These are phyloP conservation scores for Ophion slaviceki DNA, from an alignment of 2,888 invertebrate species.

Conservation along the genomic window DNA sequence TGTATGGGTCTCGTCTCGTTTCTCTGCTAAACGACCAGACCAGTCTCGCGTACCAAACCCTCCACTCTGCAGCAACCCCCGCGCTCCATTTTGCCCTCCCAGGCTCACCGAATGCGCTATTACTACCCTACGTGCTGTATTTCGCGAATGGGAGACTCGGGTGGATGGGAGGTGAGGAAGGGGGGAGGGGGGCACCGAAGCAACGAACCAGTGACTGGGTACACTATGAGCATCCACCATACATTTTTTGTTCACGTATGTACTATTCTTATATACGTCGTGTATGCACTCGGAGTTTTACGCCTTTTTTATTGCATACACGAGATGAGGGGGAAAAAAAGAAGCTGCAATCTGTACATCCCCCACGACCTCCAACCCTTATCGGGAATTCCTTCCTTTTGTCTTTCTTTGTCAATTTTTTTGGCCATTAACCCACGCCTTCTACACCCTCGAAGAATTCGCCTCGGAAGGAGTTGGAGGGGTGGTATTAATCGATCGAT, in stretches of 20 bases:
- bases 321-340: constrained; percentile 31
- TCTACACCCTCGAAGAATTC: neutral
- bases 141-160: constrained; percentile 53
- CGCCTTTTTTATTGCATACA: constrained; percentile 10
- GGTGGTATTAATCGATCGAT: neutral
- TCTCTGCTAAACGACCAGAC: constrained; percentile 61
- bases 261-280: constrained; percentile 23
- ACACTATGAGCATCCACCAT: constrained; percentile 39
- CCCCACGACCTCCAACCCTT: constrained; percentile 8
- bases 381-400: constrained; percentile 37
- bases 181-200: constrained; percentile 14
- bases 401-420: constrained; percentile 7
- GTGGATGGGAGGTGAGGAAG: neutral
- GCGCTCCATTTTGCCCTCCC: constrained; percentile 32
- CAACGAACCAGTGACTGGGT: constrained; percentile 40
- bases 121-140: constrained; percentile 66
- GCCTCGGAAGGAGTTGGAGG: neutral
- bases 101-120: constrained; percentile 56
- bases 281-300: constrained; percentile 8
- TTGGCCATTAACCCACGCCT: constrained; percentile 3
- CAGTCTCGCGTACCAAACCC: constrained; percentile 57
- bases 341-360: constrained; percentile 36
- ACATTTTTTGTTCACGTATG: constrained; percentile 34
- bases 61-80: constrained; percentile 18
- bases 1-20: constrained; percentile 48